Evolutionary conservation across 2,797 vertebrate species (phyloP).

Genomic region (Takifugu ocellatus): DNA sequence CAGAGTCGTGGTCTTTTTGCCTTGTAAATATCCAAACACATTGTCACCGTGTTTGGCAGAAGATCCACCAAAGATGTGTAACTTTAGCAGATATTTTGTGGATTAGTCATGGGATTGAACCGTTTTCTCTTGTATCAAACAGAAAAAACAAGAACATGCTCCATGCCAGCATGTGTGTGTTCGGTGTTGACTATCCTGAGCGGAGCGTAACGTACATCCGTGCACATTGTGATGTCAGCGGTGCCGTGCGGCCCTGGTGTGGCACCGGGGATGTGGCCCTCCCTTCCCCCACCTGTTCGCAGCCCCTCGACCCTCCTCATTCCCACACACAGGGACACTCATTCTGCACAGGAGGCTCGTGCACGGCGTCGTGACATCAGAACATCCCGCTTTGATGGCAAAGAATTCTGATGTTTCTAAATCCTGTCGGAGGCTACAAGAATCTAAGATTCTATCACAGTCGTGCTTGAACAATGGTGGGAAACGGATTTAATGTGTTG

Average conservation of each 20-base stretch:
- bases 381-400: slow-evolving; percentile 58
- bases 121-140: not conserved
- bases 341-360: slow-evolving; percentile 41
- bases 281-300: slow-evolving; percentile 60
- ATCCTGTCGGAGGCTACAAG: too few species aligned
- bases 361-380: slow-evolving; percentile 66
- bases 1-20: not conserved
- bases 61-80: not conserved
- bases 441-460: too few species aligned
- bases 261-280: slow-evolving; percentile 54
- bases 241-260: slow-evolving; percentile 14
- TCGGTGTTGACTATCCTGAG: not conserved
- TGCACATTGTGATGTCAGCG: not conserved
- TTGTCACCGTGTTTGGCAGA: not conserved
- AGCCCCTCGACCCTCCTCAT: slow-evolving; percentile 62
- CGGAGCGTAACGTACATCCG: not conserved
- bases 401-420: slow-evolving; percentile 38
- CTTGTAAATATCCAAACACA: not conserved
- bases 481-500: too few species aligned
- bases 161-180: not conserved
- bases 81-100: not conserved
- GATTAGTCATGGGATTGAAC: not conserved
- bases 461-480: too few species aligned
- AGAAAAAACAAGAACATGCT: not conserved
- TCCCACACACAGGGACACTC: slow-evolving; percentile 63